Conservation (phyloP, 1,140 invertebrate genomes). For the Tenebrio molitor region DNA sequence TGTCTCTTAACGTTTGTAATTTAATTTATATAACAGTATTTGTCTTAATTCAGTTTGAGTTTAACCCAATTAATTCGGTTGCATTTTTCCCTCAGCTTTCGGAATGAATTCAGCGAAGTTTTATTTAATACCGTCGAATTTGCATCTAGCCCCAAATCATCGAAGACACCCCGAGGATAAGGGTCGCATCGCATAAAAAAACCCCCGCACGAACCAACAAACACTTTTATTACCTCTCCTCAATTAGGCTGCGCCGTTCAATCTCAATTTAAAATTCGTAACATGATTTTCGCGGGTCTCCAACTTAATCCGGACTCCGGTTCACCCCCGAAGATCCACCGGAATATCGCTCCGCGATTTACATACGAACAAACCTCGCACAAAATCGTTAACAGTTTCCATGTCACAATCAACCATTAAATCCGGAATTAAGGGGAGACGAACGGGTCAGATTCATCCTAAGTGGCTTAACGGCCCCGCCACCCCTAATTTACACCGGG, state of each 20-base stretch:
- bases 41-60: too few species aligned
- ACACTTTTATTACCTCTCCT: conserved; percentile 40
- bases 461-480: conserved; percentile 19
- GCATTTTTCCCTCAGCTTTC: too few species aligned
- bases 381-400: conserved; percentile 37
- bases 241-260: conserved; percentile 41
- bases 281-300: conserved; percentile 46
- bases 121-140: too few species aligned
- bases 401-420: conserved; percentile 28
- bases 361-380: conserved; percentile 43
- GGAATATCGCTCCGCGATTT: conserved; percentile 27
- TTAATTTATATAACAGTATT: too few species aligned
- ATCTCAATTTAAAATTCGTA: conserved; percentile 45
- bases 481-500: conserved; percentile 23
- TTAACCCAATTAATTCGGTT: too few species aligned
- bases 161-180: too few species aligned
- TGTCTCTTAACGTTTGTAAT: too few species aligned
- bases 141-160: too few species aligned
- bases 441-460: conserved; percentile 18
- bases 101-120: too few species aligned
- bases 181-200: too few species aligned
- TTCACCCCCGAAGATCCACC: conserved; percentile 30
- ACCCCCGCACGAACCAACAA: neutral
- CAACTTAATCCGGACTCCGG: conserved; percentile 37
- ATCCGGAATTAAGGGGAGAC: conserved; percentile 11